Evolutionary conservation across 1,140 invertebrate species (phyloP), one percentile per base, ranked within the genome.

Genomic region (Rhynchophorus ferrugineus): DNA sequence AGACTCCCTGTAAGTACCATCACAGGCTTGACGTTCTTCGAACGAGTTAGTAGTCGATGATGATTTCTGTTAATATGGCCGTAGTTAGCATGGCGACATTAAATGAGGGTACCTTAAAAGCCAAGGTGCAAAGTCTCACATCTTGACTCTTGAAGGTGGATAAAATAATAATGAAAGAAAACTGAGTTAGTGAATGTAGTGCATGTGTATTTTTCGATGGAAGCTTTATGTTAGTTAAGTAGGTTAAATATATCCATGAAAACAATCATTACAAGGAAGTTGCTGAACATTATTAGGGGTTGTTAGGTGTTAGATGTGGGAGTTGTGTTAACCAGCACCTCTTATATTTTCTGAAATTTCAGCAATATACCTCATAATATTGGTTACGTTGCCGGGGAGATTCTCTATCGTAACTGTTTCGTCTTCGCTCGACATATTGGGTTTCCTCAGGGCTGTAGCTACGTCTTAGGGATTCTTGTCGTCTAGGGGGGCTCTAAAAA

Each of bases 371-470:
- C 21, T 67, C 63, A 49, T 66, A 67, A 58, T 64, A 65, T 38
- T 65, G 64, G 1, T 36, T 34, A 37, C 45, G 20, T 47, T 63
- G 66, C 50, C 60, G 64, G 1, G 64, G 57, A 9, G 63, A 62
- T 57, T 64, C 60, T 34, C 59, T 53, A 41, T 67, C 63, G 44
- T 64, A 66, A 52, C 60, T 65, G 36, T 59, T 63, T 45, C 60
- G 54, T 52, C 66, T 56, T 24, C 61, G 38, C 16, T 65, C 62
- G n/a, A 49, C 44, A 45, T 64, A 63, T 41, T 56, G 47, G 21
- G 54, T 60, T 45, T 65, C 63, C 48, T 66, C 63, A 6, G 66
- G 66, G 16, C 64, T 63, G 49, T 65, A 67, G 41, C 41, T 63
- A 38, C 59, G 46, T 42, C 61, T 58, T 22, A 39, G 22, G 1